Evolutionary conservation across 1,140 invertebrate genomes (phyloP), one percentile per base, ranked within the genome.

Genomic region (Drosophila sproati): DNA sequence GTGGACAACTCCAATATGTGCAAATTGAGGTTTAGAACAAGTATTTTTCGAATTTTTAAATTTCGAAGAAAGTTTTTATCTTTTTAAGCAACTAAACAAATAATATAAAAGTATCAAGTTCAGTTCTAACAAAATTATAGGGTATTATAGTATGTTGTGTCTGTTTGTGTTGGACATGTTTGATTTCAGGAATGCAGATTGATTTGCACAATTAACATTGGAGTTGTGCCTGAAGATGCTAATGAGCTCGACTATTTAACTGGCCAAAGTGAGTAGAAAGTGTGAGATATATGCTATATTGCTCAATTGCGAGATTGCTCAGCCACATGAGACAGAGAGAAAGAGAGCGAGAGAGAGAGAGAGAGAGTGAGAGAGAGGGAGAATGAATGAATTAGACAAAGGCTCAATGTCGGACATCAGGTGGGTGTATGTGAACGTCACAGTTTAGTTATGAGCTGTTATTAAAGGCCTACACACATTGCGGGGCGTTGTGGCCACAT

Each of bases 381-480:
- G 5, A 5, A 34, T 43, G 39, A 20, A 20, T 20, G 20, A 20
- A 20, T 20, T 1, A 20, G 20, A 20, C 20, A 20, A 20, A 20
- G 1, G 20, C 20, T 20, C 1, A 20, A 20, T 20, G 20, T 3
- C 2, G 12, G 10, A 35, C 50, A 37, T n/a, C 41, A 5, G 34
- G 34, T 6, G 20, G 8, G 2, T 35, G 48, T 8, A 47, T 70
- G 57, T 55, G n/a, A 37, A 68, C 54, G 64, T 45, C 32, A 69
- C 52, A 55, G 50, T 73, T 60, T 68, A 68, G 71, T 69, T 73
- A 61, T 69, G 35, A n/a, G 50, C 56, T 61, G 35, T 56, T 61
- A 73, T 69, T 48, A 55, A 69, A 47, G 71, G 10, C 64, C 64
- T 69, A 67, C 62, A 67, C n/a, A 45, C 47, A 37, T 34, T 20